A percentile compares a stretch with the other conserved stretches of the same genome.
Conservation (phyloP, 2,888 invertebrate genomes). For the Pachymerium ferrugineum region DNA sequence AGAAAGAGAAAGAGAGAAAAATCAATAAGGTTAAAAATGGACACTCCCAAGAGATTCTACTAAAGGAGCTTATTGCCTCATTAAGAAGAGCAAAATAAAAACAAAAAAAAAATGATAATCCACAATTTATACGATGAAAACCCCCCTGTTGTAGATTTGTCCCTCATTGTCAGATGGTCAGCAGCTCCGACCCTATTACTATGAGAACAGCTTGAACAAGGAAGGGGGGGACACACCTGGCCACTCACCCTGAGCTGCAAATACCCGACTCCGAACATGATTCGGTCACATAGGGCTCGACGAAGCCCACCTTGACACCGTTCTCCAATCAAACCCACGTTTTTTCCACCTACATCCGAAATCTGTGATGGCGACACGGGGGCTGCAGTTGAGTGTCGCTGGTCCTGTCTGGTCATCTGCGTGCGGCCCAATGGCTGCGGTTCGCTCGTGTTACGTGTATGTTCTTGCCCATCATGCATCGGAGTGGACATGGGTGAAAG, state of each 20-base stretch:
- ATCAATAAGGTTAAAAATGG: not conserved
- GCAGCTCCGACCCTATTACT: not conserved
- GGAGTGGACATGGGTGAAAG: constrained; percentile 23
- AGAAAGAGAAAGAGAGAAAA: not conserved
- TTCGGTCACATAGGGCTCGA: not conserved
- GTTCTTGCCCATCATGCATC: constrained; percentile 20
- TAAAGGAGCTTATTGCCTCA: not conserved
- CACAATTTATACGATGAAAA: no score
- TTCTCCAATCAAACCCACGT: no score
- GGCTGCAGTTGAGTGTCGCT: not conserved
- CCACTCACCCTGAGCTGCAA: constrained; percentile 12
- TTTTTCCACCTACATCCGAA: no score
- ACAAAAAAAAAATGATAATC: not conserved
- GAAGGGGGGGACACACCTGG: constrained; percentile 7
- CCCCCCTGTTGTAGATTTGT: not conserved
- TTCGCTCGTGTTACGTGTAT: constrained; percentile 7
- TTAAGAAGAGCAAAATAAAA: constrained; percentile 9
- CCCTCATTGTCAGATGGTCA: constrained; percentile 17
- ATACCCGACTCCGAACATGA: not conserved
- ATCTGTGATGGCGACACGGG: not conserved
- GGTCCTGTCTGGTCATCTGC: not conserved
- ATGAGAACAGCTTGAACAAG: not conserved
- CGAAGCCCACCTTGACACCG: not conserved
- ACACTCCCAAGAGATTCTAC: not conserved
- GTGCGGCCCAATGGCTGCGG: not conserved